Evolutionary conservation across 2,797 vertebrate genomes (phyloP).

Genomic region (Vespertilio murinus): DNA sequence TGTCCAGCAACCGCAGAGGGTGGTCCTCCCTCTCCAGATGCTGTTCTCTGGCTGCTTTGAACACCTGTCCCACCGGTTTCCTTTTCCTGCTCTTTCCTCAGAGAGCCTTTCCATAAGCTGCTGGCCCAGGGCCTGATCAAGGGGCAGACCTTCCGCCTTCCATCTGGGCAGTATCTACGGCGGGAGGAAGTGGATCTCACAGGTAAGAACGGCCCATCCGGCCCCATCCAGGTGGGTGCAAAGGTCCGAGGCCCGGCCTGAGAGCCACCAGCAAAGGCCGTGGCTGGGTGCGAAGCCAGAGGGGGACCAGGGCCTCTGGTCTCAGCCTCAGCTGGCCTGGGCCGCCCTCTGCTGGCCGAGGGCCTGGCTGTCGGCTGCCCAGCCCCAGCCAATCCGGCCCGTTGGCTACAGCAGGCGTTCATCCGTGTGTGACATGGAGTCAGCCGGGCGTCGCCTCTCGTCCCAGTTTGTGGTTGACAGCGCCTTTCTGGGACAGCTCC

Average conservation of each 20-base stretch:
- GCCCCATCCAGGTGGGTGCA: neutral
- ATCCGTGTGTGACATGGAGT: neutral
- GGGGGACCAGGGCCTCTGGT: neutral
- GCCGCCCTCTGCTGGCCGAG: neutral
- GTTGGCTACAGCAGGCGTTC: neutral
- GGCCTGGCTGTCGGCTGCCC: neutral
- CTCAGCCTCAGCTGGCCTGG: neutral
- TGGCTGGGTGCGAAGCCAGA: neutral
- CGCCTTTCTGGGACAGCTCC: neutral
- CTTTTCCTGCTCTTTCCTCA: slow-evolving; percentile 76
- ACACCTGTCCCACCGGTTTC: neutral
- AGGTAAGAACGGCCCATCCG: slow-evolving; percentile 83
- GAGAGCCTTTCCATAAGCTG: slow-evolving; percentile 96
- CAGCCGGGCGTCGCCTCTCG: neutral
- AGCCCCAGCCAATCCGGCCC: neutral
- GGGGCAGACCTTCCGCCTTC: slow-evolving; percentile 92
- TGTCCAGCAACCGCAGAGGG: neutral
- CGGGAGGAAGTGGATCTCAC: slow-evolving; percentile 93
- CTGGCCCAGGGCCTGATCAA: slow-evolving; percentile 98
- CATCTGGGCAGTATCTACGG: slow-evolving; percentile 91
- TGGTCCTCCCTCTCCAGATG: rapidly evolving
- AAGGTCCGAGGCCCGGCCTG: neutral
- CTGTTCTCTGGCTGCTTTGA: slow-evolving; percentile 12
- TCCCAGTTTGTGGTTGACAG: neutral
- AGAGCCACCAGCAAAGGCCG: neutral